Percentiles rank a stretch among this genome's conserved stretches.
These are phyloP conservation scores for Tachina lurida DNA, from an alignment of 2,888 invertebrate species.

Conservation along the genomic window DNA sequence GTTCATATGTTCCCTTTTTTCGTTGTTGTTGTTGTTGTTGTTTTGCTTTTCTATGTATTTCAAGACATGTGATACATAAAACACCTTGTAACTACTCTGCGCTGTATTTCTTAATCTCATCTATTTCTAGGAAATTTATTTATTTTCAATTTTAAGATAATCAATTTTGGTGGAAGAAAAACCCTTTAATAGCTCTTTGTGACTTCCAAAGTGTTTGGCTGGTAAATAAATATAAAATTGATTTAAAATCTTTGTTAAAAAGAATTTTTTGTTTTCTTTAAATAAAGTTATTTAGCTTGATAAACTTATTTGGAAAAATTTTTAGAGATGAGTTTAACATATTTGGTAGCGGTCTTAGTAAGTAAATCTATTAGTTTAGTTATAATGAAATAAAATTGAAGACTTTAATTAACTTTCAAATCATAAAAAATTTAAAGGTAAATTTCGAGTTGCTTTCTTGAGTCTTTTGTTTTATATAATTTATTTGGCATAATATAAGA, in stretches of 20 bases:
- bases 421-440: not conserved
- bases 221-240: constrained; percentile 21
- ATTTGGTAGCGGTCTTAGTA: too few relatives aligned
- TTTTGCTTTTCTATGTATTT: constrained; percentile 53
- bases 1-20: constrained; percentile 30
- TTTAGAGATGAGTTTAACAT: not conserved
- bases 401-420: too few relatives aligned
- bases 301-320: constrained; percentile 5
- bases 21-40: not conserved
- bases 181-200: constrained; percentile 32
- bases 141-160: constrained; percentile 47
- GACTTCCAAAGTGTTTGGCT: not conserved
- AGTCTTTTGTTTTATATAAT: constrained; percentile 10
- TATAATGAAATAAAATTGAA: too few relatives aligned
- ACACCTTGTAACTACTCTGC: constrained; percentile 60
- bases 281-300: constrained; percentile 30
- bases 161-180: constrained; percentile 19
- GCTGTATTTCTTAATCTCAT: constrained; percentile 59
- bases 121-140: constrained; percentile 61
- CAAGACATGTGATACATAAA: constrained; percentile 66
- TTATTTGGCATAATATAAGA: not conserved
- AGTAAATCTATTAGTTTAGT: too few relatives aligned
- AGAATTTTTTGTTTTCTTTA: not conserved
- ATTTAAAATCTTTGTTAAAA: not conserved
- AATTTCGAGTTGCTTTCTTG: constrained; percentile 24